These are phyloP conservation scores for Paratilapia polleni DNA, from an alignment of 2,113 vertebrate species.

Conservation along the genomic window DNA sequence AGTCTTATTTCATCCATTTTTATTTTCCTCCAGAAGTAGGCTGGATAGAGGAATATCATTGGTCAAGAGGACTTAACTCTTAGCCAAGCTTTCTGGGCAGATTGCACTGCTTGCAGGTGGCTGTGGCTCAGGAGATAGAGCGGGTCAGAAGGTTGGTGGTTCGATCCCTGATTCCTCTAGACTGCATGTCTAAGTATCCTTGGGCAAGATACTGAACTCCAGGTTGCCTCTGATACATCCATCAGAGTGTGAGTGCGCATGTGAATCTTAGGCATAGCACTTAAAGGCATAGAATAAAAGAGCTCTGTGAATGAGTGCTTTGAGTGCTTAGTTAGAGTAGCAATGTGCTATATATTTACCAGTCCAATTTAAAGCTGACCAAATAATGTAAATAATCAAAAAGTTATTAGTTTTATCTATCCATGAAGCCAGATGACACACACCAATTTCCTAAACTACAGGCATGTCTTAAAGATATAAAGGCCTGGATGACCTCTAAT, in stretches of 20 bases:
- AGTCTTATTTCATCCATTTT: background rate
- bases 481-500: too few relatives aligned
- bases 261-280: background rate
- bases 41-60: background rate
- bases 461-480: too few relatives aligned
- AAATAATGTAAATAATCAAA: background rate
- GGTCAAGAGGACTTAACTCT: background rate
- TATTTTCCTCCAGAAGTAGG: background rate
- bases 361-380: background rate
- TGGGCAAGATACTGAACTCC: background rate
- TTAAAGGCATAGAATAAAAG: background rate
- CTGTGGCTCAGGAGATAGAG: background rate
- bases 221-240: background rate
- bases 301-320: background rate
- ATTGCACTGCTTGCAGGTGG: too few relatives aligned
- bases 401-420: background rate
- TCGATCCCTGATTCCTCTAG: background rate
- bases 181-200: background rate
- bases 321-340: too few relatives aligned
- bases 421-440: too few relatives aligned
- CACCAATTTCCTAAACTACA: too few relatives aligned
- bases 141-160: background rate
- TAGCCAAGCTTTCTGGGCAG: accelerated
- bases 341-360: too few relatives aligned
- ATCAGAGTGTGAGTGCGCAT: background rate